Conservation (phyloP, 2,797 vertebrate species). For the Sebastiscus tertius region DNA sequence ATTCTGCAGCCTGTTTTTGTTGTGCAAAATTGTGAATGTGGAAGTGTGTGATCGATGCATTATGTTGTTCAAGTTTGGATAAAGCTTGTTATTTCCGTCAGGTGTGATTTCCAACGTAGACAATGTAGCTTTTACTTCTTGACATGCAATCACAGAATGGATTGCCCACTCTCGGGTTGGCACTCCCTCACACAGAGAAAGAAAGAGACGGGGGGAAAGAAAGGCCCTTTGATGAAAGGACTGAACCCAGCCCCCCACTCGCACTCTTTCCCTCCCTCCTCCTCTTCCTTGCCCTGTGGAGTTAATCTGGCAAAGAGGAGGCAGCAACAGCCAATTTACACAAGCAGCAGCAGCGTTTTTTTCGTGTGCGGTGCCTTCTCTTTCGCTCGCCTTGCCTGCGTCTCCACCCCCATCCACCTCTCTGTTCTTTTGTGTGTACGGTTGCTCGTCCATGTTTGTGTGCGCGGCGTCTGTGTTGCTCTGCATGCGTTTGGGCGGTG, state of each 20-base stretch:
- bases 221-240: constrained; percentile 77
- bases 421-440: constrained; percentile 62
- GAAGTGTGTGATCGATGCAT: constrained; percentile 11
- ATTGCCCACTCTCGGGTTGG: constrained; percentile 70
- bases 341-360: constrained; percentile 53
- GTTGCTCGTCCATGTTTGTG: constrained; percentile 48
- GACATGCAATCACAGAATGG: constrained; percentile 54
- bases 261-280: constrained; percentile 60
- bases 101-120: constrained; percentile 28
- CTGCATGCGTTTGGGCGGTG: constrained; percentile 27
- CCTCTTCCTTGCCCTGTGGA: constrained; percentile 77
- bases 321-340: constrained; percentile 79
- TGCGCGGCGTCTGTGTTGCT: constrained; percentile 22
- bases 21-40: constrained; percentile 23
- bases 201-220: constrained; percentile 43
- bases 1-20: constrained; percentile 26
- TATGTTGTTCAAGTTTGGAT: constrained; percentile 20
- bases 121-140: constrained; percentile 52
- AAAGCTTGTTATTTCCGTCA: constrained; percentile 40
- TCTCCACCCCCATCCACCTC: constrained; percentile 52
- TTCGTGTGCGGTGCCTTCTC: constrained; percentile 38
- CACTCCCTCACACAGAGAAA: constrained; percentile 63
- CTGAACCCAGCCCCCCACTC: constrained; percentile 71
- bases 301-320: constrained; percentile 81
- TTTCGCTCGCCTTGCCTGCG: constrained; percentile 34